These are phyloP conservation scores for Drosophila borealis DNA, from an alignment of 2,888 invertebrate genomes.

Conservation along the genomic window DNA sequence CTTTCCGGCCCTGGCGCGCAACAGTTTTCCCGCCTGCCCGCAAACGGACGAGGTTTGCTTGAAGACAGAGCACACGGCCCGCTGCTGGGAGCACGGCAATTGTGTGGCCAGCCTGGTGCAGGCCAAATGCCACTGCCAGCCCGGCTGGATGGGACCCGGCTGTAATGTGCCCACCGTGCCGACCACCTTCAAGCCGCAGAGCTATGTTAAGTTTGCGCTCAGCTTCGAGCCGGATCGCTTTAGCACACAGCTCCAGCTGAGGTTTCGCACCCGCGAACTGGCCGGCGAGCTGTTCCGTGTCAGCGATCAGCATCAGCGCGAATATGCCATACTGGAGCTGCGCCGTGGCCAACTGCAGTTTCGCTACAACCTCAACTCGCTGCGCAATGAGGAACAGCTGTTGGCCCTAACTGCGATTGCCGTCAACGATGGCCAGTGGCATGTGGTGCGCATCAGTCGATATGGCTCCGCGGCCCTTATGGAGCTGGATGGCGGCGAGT, in stretches of 20 bases:
- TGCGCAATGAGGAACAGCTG: slow-evolving; percentile 94
- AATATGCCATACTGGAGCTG: slow-evolving; percentile 94
- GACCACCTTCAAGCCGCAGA: slow-evolving; percentile 95
- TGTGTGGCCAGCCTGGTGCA: slow-evolving; percentile 96
- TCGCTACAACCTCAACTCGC: slow-evolving; percentile 95
- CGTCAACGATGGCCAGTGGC: slow-evolving; percentile 98
- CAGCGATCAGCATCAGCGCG: slow-evolving; percentile 96
- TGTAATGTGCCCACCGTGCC: slow-evolving; percentile 94
- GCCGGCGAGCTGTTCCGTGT: slow-evolving; percentile 96
- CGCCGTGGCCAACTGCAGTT: slow-evolving; percentile 94
- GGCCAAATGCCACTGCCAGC: slow-evolving; percentile 96
- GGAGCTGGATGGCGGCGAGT: slow-evolving; percentile 97
- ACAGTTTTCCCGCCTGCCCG: slow-evolving; percentile 95
- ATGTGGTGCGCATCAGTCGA: slow-evolving; percentile 94
- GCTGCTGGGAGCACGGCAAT: slow-evolving; percentile 96
- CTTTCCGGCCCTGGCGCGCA: slow-evolving; percentile 93
- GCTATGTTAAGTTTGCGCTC: slow-evolving; percentile 97
- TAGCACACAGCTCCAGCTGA: slow-evolving; percentile 95
- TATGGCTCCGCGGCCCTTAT: slow-evolving; percentile 96
- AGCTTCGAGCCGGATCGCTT: slow-evolving; percentile 97
- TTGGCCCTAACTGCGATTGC: slow-evolving; percentile 94
- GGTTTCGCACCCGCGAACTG: slow-evolving; percentile 96
- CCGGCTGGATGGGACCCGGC: slow-evolving; percentile 96
- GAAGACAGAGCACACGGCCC: slow-evolving; percentile 92
- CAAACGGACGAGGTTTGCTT: slow-evolving; percentile 96